Evolutionary conservation across 2,113 vertebrate genomes (phyloP).

Genomic region (Petaurus breviceps): DNA sequence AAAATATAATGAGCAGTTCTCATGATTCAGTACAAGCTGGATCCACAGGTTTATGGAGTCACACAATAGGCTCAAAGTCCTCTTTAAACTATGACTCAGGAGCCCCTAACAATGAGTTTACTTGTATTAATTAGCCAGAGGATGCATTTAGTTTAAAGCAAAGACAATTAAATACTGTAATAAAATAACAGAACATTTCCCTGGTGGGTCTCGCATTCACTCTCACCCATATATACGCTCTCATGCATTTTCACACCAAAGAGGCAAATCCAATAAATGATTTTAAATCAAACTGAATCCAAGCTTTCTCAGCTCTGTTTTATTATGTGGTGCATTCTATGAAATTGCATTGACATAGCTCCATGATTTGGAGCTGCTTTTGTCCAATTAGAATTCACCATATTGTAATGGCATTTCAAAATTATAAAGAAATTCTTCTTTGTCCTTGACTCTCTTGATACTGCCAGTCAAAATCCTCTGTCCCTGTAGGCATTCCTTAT

Average conservation of each 20-base stretch:
- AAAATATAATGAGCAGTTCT: background rate
- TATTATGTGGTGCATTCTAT: conserved; percentile 30
- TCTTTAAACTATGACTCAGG: background rate
- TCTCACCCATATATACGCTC: background rate
- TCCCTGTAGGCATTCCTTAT: conserved; percentile 79
- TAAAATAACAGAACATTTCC: background rate
- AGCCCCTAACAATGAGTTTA: background rate
- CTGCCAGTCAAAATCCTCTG: conserved; percentile 79
- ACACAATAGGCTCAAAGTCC: too few relatives aligned
- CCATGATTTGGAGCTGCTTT: conserved; percentile 44
- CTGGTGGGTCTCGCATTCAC: background rate
- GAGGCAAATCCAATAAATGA: conserved; percentile 8
- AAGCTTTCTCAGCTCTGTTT: background rate
- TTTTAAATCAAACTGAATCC: background rate
- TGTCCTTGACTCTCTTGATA: conserved; percentile 79
- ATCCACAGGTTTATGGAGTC: background rate
- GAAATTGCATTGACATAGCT: conserved; percentile 16
- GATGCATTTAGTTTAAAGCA: background rate
- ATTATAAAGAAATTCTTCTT: conserved; percentile 71
- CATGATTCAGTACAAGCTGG: background rate
- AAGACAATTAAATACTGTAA: background rate
- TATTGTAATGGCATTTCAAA: conserved; percentile 63
- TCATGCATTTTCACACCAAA: background rate
- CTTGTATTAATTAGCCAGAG: background rate
- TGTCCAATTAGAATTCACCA: conserved; percentile 23